Base-by-base conservation (phyloP, 2,888 invertebrate genomes). In the Mechanitis mazaeus region DNA sequence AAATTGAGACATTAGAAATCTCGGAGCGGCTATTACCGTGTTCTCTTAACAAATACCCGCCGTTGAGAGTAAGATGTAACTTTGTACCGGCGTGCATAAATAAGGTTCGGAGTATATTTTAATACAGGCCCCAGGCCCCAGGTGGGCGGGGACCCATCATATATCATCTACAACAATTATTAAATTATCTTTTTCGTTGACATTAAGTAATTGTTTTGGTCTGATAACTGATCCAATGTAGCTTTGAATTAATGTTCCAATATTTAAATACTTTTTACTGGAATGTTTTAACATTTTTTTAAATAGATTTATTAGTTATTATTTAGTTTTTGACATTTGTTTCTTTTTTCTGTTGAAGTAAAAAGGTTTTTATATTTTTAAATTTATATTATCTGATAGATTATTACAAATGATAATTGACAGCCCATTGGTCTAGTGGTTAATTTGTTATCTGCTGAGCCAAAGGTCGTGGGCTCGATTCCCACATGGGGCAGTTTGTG, bases 1-100 rank as follows among this genome's bases (percentile, higher is more conserved):
- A 85, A 86, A 90, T 90, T 90, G 87, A 90, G 90, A 89, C 90
- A 86, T 90, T 90, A 89, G 89, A 89, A 87, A 87, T 83, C 83
- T 81, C 77, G 74, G 81, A 84, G 83, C 84, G 83, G 80, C 83
- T 86, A 87, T 87, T 85, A 84, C 87, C 84, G 83, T 89, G 90
- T 90, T 86, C 87, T 85, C 84, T 85, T 85, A 88, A 89, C 89
- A 89, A 89, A 88, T 86, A 87, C 85, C 85, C 83, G 83, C 77
- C 75, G 80, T 75, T 77, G 78, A 71, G 83, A 90, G 84, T 89
- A 87, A 90, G 90, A 87, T 88, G 89, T 89, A 82, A 87, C 79
- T 83, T 78, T 84, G 83, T 79, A 73, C 76, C 79, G 77, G 76
- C 68, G 79, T 77, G 84, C 87, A 90, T 90, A 89, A 90, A 90